Evolutionary conservation across 2,888 invertebrate species (phyloP).

Genomic region (Rotaria socialis): DNA sequence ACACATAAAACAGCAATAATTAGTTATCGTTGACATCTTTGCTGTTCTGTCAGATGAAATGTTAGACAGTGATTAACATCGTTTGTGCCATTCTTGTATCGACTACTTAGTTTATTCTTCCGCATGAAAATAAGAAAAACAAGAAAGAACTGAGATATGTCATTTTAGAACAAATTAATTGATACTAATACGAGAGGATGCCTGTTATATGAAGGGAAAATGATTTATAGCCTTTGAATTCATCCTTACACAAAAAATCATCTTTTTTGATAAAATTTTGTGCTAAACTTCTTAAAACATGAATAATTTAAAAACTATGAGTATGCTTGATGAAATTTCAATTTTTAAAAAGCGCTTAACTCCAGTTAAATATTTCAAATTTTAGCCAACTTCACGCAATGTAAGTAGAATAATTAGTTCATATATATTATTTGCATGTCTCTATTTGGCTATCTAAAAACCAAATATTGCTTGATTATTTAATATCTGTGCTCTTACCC

Average conservation of each 20-base stretch:
- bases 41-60: neutral
- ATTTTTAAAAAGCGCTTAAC: too few species aligned
- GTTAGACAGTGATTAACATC: neutral
- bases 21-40: neutral
- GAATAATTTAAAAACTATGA: too few species aligned
- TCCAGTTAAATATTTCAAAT: neutral
- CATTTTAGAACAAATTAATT: too few species aligned
- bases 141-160: too few species aligned
- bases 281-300: too few species aligned
- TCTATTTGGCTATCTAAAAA: neutral
- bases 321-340: too few species aligned
- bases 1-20: neutral
- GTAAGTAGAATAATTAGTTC: neutral
- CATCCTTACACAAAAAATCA: too few species aligned
- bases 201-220: too few species aligned
- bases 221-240: too few species aligned
- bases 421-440: neutral
- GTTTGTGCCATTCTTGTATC: neutral
- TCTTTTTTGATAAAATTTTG: too few species aligned
- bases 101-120: neutral
- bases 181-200: too few species aligned
- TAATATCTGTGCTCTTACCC: neutral
- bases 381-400: neutral
- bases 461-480: neutral
- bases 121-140: neutral